Conservation (phyloP, 2,888 invertebrate species). For the Aspidiotus rigidus region DNA sequence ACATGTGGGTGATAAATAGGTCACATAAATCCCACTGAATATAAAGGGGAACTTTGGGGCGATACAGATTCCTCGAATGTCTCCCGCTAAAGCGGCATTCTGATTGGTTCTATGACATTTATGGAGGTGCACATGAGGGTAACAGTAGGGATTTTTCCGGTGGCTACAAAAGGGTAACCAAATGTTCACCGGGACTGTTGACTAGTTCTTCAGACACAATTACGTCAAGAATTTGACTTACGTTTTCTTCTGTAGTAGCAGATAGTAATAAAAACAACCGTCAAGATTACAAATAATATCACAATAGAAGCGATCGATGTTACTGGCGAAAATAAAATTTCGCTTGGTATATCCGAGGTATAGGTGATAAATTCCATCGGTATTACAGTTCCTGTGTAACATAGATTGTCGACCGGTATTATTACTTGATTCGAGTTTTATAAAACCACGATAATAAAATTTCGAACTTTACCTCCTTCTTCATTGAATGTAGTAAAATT, state of each 20-base stretch:
- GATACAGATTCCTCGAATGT: too few relatives aligned
- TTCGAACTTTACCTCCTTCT: slow-evolving; percentile 53
- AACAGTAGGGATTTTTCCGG: too few relatives aligned
- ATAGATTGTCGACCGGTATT: background rate
- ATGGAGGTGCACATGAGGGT: too few relatives aligned
- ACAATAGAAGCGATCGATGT: slow-evolving; percentile 30
- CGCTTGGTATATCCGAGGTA: slow-evolving; percentile 21
- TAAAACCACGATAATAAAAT: too few relatives aligned
- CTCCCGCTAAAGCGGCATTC: too few relatives aligned
- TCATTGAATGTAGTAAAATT: slow-evolving; percentile 74
- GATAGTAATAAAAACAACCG: slow-evolving; percentile 26
- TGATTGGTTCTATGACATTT: too few relatives aligned
- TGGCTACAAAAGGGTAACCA: too few relatives aligned
- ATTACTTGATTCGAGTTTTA: background rate
- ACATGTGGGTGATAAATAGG: too few relatives aligned
- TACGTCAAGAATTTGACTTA: slow-evolving; percentile 7
- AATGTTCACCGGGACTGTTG: too few relatives aligned
- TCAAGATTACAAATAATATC: slow-evolving; percentile 26
- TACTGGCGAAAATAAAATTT: slow-evolving; percentile 27
- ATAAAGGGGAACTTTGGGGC: too few relatives aligned
- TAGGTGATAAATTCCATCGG: slow-evolving; percentile 31
- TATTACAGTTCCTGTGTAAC: slow-evolving; percentile 26
- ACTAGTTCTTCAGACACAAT: too few relatives aligned
- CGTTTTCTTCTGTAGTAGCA: slow-evolving; percentile 29
- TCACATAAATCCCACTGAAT: too few relatives aligned